Evolutionary conservation across 2,113 vertebrate species (phyloP), one percentile per base, ranked within the genome.

Genomic region (Sigmodon hispidus): DNA sequence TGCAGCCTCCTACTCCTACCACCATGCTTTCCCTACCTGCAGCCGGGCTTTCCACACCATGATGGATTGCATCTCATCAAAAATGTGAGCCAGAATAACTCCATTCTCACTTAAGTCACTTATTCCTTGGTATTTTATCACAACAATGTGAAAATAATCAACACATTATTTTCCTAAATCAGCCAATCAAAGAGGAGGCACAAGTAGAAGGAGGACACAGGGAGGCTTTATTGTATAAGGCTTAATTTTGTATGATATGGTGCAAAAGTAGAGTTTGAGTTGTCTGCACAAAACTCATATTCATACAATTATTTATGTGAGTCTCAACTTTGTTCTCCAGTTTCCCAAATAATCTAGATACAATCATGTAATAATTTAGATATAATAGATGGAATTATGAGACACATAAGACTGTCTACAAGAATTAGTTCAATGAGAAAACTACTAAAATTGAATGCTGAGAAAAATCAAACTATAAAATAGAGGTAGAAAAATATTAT

Each of bases 391-490:
- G 22, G 75, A 85, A 61, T 76, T 76, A 89, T 63, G 5, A 61
- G 16, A 17, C n/a, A 40, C 90, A 45, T 40, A 29, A 24, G 40
- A 59, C 11, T 94, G 22, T 7, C 67, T 50, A 45, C 76, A 89
- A 7, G 70, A 15, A 80, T 85, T 77, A 50, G 16, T 45, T 70
- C 10, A 52, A 1, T n/a, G 48, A 91, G 55, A 21, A 89, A 50
- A 87, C 19, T 87, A 43, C 11, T 87, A 90, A 67, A 8, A 45
- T 24, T 83, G 24, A 90, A 80, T 13, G 34, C 83, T 40, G 57
- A 36, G 17, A 94, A 87, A 77, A 36, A 31, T 67, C 72, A 73
- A 87, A 93, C 89, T 61, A 73, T 31, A 90, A 91, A 84, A 59
- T 43, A 50, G 31, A 65, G 10, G 65, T 52, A 67, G 8, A 72